Evolutionary conservation across 2,113 vertebrate genomes (phyloP).

Genomic region (Poecilia latipinna): DNA sequence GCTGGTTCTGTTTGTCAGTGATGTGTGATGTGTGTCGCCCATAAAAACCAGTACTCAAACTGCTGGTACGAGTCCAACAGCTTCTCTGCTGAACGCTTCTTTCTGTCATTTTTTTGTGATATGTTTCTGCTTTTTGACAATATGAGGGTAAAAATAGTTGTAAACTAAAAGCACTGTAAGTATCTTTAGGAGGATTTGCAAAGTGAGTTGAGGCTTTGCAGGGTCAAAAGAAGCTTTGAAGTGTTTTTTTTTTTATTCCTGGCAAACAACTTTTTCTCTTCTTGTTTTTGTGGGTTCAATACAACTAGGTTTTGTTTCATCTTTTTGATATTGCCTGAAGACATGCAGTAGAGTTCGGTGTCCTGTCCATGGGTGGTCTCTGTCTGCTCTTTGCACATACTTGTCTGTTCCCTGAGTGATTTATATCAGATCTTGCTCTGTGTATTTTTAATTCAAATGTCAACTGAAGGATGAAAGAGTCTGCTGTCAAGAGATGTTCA

Average conservation of each 20-base stretch:
- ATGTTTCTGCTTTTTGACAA: slow-evolving; percentile 1
- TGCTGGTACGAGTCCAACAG: background rate
- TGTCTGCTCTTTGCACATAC: slow-evolving; percentile 20
- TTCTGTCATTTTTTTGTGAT: slow-evolving; percentile 11
- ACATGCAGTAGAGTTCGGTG: slow-evolving; percentile 37
- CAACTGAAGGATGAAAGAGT: slow-evolving; percentile 13
- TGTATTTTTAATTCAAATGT: slow-evolving; percentile 36
- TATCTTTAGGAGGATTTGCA: slow-evolving; percentile 13
- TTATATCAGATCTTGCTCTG: slow-evolving; percentile 20
- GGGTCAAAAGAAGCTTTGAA: slow-evolving; percentile 46
- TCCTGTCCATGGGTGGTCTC: slow-evolving; percentile 30
- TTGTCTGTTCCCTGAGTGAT: slow-evolving; percentile 30
- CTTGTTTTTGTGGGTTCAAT: slow-evolving; percentile 8
- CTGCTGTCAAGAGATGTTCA: slow-evolving; percentile 10
- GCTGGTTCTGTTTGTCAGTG: slow-evolving; percentile 47
- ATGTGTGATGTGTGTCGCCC: slow-evolving; percentile 43
- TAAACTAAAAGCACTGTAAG: slow-evolving; percentile 4
- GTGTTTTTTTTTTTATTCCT: slow-evolving; percentile 11
- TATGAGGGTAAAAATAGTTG: background rate
- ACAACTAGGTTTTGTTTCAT: slow-evolving; percentile 45
- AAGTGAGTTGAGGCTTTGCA: slow-evolving; percentile 3
- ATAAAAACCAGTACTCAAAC: background rate
- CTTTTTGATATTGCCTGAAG: slow-evolving; percentile 40
- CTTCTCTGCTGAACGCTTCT: background rate
- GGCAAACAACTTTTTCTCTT: background rate